These are phyloP conservation scores for Eremobia ochroleuca DNA, from an alignment of 2,888 invertebrate genomes.

Conservation along the genomic window DNA sequence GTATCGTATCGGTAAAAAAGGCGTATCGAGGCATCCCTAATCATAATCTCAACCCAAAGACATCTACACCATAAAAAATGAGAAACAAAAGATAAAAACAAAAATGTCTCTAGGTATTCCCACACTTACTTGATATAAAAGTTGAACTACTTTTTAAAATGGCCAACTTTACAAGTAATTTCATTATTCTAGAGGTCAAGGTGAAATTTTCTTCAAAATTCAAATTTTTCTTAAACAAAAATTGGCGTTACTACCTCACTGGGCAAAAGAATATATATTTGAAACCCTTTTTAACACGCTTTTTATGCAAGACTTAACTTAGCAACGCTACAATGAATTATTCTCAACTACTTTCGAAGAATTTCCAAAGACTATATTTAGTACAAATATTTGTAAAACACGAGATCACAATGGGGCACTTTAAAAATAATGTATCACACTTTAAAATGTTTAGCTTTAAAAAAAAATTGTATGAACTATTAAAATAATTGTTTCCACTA, in stretches of 20 bases:
- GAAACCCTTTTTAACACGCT: too few species aligned
- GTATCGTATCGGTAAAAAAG: too few species aligned
- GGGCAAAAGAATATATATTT: neutral
- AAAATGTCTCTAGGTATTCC: neutral
- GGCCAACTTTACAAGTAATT: neutral
- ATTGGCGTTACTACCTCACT: neutral
- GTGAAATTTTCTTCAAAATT: too few species aligned
- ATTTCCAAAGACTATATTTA: neutral
- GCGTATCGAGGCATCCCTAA: too few species aligned
- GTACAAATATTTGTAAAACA: neutral
- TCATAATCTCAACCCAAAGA: neutral
- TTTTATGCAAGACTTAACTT: neutral
- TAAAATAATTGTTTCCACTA: too few species aligned
- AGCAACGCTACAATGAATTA: constrained; percentile 13
- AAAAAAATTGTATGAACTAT: too few species aligned
- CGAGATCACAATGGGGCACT: too few species aligned
- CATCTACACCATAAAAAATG: neutral
- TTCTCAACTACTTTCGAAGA: neutral
- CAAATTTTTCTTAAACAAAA: too few species aligned
- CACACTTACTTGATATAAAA: neutral
- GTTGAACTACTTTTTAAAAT: neutral
- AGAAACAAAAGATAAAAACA: neutral
- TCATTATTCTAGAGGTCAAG: neutral
- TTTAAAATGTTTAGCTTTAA: too few species aligned
- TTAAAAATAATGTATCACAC: too few species aligned